Conservation (phyloP, 2,888 invertebrate species). For the Zonitis immaculata region DNA sequence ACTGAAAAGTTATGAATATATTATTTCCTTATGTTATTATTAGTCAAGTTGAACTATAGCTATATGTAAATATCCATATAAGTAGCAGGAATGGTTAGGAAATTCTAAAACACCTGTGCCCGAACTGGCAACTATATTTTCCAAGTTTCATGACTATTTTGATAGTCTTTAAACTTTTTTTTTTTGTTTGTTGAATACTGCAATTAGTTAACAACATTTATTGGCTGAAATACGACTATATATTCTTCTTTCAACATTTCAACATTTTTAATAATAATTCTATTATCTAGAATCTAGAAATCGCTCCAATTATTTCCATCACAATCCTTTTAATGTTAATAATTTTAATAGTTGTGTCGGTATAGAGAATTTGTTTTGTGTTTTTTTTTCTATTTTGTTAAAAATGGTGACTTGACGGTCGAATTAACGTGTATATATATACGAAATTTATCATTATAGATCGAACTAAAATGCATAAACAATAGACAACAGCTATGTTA, state of each 20-base stretch:
- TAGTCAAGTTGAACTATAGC: neutral
- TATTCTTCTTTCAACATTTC: no score
- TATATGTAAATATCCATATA: neutral
- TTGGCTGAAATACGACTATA: no score
- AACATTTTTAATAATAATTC: no score
- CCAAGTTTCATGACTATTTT: neutral
- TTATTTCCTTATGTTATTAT: neutral
- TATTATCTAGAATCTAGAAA: neutral
- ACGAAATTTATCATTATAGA: neutral
- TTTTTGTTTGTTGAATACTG: neutral
- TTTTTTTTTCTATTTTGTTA: no score
- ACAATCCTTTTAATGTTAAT: neutral
- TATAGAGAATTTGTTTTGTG: no score
- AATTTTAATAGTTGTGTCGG: neutral
- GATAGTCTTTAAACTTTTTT: neutral
- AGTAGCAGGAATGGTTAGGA: neutral
- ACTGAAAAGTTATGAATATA: neutral
- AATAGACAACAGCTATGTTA: conserved; percentile 14
- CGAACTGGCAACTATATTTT: neutral
- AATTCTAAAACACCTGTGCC: neutral
- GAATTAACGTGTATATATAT: neutral
- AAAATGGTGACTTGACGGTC: neutral
- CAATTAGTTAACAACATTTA: no score
- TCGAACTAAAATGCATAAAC: conserved; percentile 11
- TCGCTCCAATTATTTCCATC: neutral